Conservation (phyloP, 2,888 invertebrate genomes). For the Dastarcus helophoroides region DNA sequence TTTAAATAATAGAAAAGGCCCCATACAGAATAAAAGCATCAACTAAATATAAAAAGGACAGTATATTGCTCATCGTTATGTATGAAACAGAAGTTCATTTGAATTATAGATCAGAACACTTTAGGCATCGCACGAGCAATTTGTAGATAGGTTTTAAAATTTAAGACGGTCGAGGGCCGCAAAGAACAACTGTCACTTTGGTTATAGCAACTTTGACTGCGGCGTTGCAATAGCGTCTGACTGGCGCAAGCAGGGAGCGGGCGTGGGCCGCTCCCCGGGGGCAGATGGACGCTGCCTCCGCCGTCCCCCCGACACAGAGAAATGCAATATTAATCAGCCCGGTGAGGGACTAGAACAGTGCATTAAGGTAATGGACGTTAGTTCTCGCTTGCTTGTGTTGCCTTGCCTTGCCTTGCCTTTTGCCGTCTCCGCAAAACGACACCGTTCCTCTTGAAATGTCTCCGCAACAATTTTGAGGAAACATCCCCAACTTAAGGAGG, state of each 20-base stretch:
- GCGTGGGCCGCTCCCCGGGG: slow-evolving; percentile 19
- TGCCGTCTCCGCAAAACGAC: too few species aligned
- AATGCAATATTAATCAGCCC: slow-evolving; percentile 54
- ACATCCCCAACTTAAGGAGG: too few species aligned
- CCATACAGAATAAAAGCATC: too few species aligned
- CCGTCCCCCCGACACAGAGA: slow-evolving; percentile 35
- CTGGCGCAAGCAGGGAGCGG: slow-evolving; percentile 11
- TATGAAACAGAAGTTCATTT: slow-evolving; percentile 12
- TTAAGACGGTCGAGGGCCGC: slow-evolving; percentile 12
- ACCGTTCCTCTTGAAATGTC: too few species aligned
- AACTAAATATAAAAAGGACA: too few species aligned
- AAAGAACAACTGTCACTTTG: slow-evolving; percentile 14
- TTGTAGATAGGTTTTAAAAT: slow-evolving; percentile 26
- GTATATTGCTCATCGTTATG: slow-evolving; percentile 9
- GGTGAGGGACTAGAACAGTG: slow-evolving; percentile 37
- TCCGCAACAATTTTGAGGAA: too few species aligned
- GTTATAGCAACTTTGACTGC: slow-evolving; percentile 17
- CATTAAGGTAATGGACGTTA: slow-evolving; percentile 38
- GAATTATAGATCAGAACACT: slow-evolving; percentile 23
- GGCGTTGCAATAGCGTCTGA: slow-evolving; percentile 12
- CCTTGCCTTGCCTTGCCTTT: slow-evolving; percentile 9
- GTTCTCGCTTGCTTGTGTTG: slow-evolving; percentile 16
- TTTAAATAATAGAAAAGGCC: too few species aligned
- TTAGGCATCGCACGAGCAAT: slow-evolving; percentile 24
- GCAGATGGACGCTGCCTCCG: slow-evolving; percentile 30